Evolutionary conservation across 2,888 invertebrate genomes (phyloP), one percentile per base, ranked within the genome.

Genomic region (Amphipoea oculea): DNA sequence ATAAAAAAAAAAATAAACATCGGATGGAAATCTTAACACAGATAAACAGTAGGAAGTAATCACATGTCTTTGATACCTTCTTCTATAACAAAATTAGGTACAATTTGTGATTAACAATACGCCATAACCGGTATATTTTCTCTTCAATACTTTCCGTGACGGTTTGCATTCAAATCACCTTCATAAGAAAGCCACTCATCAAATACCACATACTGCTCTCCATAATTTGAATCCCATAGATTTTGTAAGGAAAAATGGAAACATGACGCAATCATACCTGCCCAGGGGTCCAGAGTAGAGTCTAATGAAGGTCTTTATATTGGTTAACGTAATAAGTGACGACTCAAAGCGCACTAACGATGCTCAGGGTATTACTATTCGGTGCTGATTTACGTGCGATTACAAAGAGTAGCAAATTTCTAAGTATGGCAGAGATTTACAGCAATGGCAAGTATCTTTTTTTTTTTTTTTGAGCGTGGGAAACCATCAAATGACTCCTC

Each of bases 291-390:
- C 85, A 11, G 2, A 40, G 17, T 67, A 86, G 85, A 88, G 86
- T 89, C 90, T 94, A 94, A 95, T 93, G 93, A 95, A 94, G 40
- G 91, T 91, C 89, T 92, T 92, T 94, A 92, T 93, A 91, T 91
- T 87, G 87, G 91, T 90, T 91, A 89, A 88, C 87, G 90, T 90
- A 91, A 91, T 92, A 93, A 94, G 92, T 93, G 92, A 93, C 87
- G 88, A 89, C 88, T 94, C 93, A 94, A 94, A 94, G 94, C 91
- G 89, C 87, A 90, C 94, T 95, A 93, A 94, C 92, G 93, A 94
- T 88, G 92, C 90, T 88, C 88, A 90, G 91, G 90, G 89, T 91
- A 91, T 92, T 88, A 88, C 83, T 89, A 88, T 90, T 88, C 83
- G 79, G 76, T 80, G 67, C 42, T 69, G 20, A 57, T 12, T 36